A percentile compares a stretch with the other conserved stretches of the same genome.
These are phyloP conservation scores for Eupithecia pulchellata DNA, from an alignment of 2,888 invertebrate genomes.

Conservation along the genomic window DNA sequence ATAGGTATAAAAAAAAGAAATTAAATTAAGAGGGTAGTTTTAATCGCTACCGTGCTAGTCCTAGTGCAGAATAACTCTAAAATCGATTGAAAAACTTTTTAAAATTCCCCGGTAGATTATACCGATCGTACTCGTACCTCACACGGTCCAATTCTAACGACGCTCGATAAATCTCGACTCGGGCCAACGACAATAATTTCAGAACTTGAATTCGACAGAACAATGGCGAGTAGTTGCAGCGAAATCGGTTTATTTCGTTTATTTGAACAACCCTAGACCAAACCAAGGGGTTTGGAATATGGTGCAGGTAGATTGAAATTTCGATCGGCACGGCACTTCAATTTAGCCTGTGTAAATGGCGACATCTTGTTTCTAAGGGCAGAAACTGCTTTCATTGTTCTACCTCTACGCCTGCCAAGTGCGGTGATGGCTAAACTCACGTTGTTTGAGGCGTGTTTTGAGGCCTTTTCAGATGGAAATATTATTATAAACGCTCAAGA, in stretches of 20 bases:
- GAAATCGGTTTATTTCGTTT: constrained; percentile 10
- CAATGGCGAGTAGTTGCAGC: constrained; percentile 42
- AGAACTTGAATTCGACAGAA: constrained; percentile 46
- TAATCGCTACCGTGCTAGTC: not conserved
- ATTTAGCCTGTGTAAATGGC: not conserved
- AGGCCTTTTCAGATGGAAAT: too few relatives aligned
- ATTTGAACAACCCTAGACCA: constrained; percentile 6
- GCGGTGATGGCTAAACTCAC: too few relatives aligned
- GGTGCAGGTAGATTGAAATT: not conserved
- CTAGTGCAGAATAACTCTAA: not conserved
- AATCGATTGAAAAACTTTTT: not conserved
- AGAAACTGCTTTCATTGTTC: too few relatives aligned
- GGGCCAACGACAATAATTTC: constrained; percentile 37
- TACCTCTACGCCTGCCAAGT: too few relatives aligned
- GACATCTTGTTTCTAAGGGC: too few relatives aligned
- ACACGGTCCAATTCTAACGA: constrained; percentile 20
- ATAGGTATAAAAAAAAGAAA: too few relatives aligned
- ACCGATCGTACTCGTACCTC: not conserved
- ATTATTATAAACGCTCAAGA: too few relatives aligned
- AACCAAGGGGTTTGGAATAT: not conserved
- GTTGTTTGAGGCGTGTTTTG: too few relatives aligned
- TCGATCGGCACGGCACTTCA: not conserved
- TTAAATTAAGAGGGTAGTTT: too few relatives aligned
- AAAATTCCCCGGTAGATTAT: constrained; percentile 2
- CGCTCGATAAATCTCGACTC: constrained; percentile 28